Base-by-base conservation (phyloP, 1,140 invertebrate species). In the Cecropterus lyciades region DNA sequence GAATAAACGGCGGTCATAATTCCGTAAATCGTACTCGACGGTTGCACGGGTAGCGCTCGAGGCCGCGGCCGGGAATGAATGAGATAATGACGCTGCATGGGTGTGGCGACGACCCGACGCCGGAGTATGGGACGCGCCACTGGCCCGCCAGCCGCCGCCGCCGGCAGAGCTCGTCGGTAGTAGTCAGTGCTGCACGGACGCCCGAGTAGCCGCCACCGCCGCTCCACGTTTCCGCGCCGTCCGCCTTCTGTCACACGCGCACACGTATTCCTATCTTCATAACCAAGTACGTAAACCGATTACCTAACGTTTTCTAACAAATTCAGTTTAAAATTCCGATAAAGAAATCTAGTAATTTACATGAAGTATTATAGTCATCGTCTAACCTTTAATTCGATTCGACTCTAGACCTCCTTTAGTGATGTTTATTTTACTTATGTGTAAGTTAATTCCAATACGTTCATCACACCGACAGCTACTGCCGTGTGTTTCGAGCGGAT, bases 51-150 rank as follows among this genome's bases (percentile, higher is more conserved):
- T 14, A 14, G 37, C 40, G 13, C 40, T 2, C 40, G 40, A 43
- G 40, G 40, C 13, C 40, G 49, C 24, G 27, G n/a, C 14, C 24
- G 24, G 49, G 49, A 52, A 52, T 52, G 49, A 52, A 52, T 52
- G 49, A 52, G 49, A 52, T 52, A 52, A 52, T 52, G 49, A 30
- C 24, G 13, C 11, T 15, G 24, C 20, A 33, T 33, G 49, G 49
- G 49, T 30, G 24, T 52, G 27, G 49, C 24, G n/a, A 14, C 40
- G 13, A 13, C 1, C 37, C 37, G 40, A 0, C 13, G 40, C 40
- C 27, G 27, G 27, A 30, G 27, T 0, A 30, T 8, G 27, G 7
- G 27, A 30, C 1, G 27, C 27, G 27, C 20, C 27, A 30, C 27
- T 14, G n/a, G 13, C 40, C n/a, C 40, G n/a, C 13, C 37, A 13